Evolutionary conservation across 2,888 invertebrate genomes (phyloP), one percentile per base, ranked within the genome.

Genomic region (Plemyria rubiginata): DNA sequence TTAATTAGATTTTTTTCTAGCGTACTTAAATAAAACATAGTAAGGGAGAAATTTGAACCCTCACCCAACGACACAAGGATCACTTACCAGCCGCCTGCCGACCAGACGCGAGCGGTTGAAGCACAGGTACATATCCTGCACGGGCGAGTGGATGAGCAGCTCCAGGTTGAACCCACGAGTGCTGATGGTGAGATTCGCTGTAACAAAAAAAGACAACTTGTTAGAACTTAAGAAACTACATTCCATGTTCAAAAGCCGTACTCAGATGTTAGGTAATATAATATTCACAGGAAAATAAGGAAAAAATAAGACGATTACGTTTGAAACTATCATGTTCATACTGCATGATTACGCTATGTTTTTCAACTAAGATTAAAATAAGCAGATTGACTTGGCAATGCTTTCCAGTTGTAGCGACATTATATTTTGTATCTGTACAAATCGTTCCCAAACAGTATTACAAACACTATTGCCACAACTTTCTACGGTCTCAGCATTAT

Each of bases 81-180:
- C 0, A 75, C 90, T 90, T 66, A 93, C 93, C 87, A 93, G 93
- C 87, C 95, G 95, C 94, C 95, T 94, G 92, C 95, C 96, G 76
- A 96, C 94, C 81, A 96, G 94, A 87, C 94, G 94, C 92, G 95
- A 95, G 75, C 94, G 94, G 87, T 95, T 96, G 95, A 96, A 96
- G 93, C 96, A 96, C 80, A 96, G 94, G 92, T 94, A 96, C 93
- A 95, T 94, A 85, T 95, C 94, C 79, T 95, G 95, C 84, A 95
- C 94, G 86, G 95, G 96, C 80, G 95, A 96, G 92, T 93, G 94
- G 87, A 95, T 94, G 82, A 94, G 94, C 79, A 95, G 88, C 78
- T 94, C 94, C 82, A 94, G 88, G 78, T 82, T 89, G 87, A 93
- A 92, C 81, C 94, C 94, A 79, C 93, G 93, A 70, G 95, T 94